Conservation (phyloP, 2,797 vertebrate species). For the Atherinosoma microstoma region DNA sequence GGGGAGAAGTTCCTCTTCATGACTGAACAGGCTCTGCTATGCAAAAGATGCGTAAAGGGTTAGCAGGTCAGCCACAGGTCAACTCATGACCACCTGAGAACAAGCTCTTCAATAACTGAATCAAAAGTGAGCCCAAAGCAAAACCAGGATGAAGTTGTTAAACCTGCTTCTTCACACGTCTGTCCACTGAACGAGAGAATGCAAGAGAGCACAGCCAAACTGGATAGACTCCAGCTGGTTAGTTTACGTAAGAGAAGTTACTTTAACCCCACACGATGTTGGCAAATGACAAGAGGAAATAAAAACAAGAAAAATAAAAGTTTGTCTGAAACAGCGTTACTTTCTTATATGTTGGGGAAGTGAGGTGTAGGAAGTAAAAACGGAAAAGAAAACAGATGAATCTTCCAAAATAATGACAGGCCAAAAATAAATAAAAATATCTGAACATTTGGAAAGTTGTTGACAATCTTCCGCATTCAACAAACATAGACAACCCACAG, state of each 20-base stretch:
- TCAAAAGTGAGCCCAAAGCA: constrained; percentile 9
- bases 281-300: no score
- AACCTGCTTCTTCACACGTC: constrained; percentile 19
- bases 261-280: no score
- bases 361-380: no score
- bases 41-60: constrained; percentile 4
- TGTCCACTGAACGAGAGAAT: not conserved
- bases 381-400: no score
- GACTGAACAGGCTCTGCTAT: not conserved
- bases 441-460: not conserved
- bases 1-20: not conserved
- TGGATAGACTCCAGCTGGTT: not conserved
- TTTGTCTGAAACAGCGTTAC: no score
- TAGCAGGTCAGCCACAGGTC: constrained; percentile 52
- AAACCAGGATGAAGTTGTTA: constrained; percentile 18
- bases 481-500: not conserved
- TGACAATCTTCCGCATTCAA: not conserved
- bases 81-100: constrained; percentile 21
- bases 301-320: no score
- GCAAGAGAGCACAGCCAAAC: not conserved
- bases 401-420: no score
- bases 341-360: no score
- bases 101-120: constrained; percentile 22
- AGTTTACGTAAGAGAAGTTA: no score
- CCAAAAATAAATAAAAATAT: not conserved